Evolutionary conservation across 2,113 vertebrate species (phyloP).

Genomic region (Antennarius striatus): DNA sequence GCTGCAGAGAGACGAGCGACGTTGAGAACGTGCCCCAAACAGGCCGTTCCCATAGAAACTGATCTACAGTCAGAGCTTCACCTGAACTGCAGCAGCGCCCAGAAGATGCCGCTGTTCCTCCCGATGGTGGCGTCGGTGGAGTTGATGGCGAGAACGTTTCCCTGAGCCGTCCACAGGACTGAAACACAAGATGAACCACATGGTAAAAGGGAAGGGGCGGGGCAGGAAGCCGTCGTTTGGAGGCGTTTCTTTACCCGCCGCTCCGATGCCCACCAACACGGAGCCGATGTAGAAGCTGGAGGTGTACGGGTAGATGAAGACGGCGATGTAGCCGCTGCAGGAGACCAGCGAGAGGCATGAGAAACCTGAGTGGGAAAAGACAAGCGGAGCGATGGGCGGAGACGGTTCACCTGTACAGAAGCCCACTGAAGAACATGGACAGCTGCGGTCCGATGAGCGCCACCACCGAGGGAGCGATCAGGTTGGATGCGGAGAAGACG

Average conservation of each 20-base stretch:
- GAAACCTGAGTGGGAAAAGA: fast-evolving
- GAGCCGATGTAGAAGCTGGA: conserved; percentile 97
- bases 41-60: neutral
- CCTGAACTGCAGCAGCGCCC: conserved; percentile 96
- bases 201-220: neutral
- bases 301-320: conserved; percentile 92
- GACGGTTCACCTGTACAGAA: conserved; percentile 89
- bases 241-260: conserved; percentile 82
- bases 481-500: conserved; percentile 94
- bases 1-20: conserved; percentile 72
- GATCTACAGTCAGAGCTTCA: conserved; percentile 39
- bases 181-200: neutral
- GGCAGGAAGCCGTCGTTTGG: fast-evolving
- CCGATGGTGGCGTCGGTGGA: conserved; percentile 92
- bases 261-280: conserved; percentile 92
- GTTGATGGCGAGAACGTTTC: conserved; percentile 92
- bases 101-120: conserved; percentile 96
- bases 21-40: neutral
- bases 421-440: conserved; percentile 91
- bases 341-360: neutral
- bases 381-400: fast-evolving
- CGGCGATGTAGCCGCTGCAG: conserved; percentile 90
- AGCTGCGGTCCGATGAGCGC: conserved; percentile 88
- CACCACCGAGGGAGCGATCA: conserved; percentile 93
- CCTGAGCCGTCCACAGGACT: conserved; percentile 99